Conservation (phyloP, 53 echinoderm and acorn worm genomes). For the Hippasteria phrygiana region DNA sequence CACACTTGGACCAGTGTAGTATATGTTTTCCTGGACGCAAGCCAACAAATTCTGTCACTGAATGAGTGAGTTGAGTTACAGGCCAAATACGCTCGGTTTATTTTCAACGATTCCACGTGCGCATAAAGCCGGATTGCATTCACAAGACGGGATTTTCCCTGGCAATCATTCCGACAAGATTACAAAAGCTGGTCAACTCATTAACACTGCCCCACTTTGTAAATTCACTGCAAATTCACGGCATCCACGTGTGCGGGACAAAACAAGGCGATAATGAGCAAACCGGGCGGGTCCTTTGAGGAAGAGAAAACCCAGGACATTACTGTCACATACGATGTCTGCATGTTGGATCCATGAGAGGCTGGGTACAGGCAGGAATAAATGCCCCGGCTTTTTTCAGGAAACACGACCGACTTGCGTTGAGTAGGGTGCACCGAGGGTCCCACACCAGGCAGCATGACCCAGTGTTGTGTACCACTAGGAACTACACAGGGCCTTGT, state of each 20-base stretch:
- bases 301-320: constrained; percentile 4
- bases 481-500: constrained; percentile 22
- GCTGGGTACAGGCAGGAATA: not conserved
- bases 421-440: constrained; percentile 29
- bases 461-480: constrained; percentile 18
- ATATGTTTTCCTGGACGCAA: constrained; percentile 22
- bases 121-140: not conserved
- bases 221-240: not conserved
- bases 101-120: not conserved
- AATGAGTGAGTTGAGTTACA: not conserved
- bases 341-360: not conserved
- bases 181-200: not conserved
- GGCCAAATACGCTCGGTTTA: not conserved
- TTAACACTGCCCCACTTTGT: not conserved
- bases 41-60: constrained; percentile 18
- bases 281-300: constrained; percentile 47
- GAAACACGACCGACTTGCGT: not conserved
- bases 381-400: not conserved
- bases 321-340: constrained; percentile 4
- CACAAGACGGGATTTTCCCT: not conserved
- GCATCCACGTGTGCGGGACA: not conserved
- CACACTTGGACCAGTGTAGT: not conserved
- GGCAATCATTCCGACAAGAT: not conserved
- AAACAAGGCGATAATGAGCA: not conserved
- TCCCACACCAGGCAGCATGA: constrained; percentile 34